Base-by-base conservation (phyloP, 2,797 vertebrate genomes). In the Neomorphus geoffroyi region DNA sequence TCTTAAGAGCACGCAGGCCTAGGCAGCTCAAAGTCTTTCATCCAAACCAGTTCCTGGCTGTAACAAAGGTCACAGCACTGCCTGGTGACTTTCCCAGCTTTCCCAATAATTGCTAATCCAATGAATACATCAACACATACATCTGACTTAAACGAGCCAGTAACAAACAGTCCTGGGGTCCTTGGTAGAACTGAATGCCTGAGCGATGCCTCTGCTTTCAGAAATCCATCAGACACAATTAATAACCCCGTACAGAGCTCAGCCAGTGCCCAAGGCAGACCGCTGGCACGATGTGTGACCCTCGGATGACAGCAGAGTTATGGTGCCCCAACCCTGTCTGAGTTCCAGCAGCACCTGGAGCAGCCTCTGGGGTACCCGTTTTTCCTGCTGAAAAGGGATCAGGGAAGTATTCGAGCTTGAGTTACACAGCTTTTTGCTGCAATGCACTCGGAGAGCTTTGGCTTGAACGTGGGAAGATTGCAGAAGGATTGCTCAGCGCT, bases 81-180 rank as follows among this genome's bases (percentile, higher is more conserved):
- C 71, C 84, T 81, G 88, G 93, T 81, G 70, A 67, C 64, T 41
- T 80, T 48, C 82, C 70, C 80, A 91, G 86, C 81, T 56, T 60
- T 64, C 84, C 69, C 74, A 81, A n/a, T 78, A 86, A 89, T 33
- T 77, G 83, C 86, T 85, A 80, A 91, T 74, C 74, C 93, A 61
- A 56, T 26, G 46, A 45, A 35, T 67, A 37, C 60, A 66, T 81
- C 14, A 37, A 10, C 39, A 37, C 41, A 15, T 13, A 74, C 32
- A 80, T 37, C 33, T 13, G 56, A 84, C 67, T 88, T 57, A 15
- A 75, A 80, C 0, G 3, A 51, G 54, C 46, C 71, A 70, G 69
- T 39, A 74, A 6, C 66, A 30, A 78, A 32, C 26, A 46, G n/a
- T 9, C 27, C 32, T 65, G 41, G 72, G n/a, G 66, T 17, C 53